Conservation (phyloP, 92 coral and sea anemone genomes). For the Phenganax marumi region DNA sequence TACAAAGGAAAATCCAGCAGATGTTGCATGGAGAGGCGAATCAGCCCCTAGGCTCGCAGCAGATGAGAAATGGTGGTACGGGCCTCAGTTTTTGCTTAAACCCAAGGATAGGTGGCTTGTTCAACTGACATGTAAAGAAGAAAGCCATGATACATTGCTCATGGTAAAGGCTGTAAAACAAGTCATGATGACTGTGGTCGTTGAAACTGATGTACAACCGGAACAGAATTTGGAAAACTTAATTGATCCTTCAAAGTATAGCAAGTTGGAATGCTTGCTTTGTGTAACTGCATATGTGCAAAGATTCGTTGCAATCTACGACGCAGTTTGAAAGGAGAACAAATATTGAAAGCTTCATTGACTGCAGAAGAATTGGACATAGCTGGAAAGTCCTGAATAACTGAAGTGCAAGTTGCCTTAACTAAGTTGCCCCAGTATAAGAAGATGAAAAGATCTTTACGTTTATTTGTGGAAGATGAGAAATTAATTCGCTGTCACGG, state of each 20-base stretch:
- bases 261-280: not conserved
- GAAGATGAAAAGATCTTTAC: not conserved
- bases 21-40: slow-evolving; percentile 12
- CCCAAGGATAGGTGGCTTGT: not conserved
- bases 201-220: not conserved
- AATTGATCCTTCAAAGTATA: not conserved
- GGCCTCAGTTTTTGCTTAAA: not conserved
- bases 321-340: not conserved
- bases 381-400: not conserved
- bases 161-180: not conserved
- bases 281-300: not conserved
- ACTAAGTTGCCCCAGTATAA: not conserved
- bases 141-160: not conserved
- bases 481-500: slow-evolving; percentile 45
- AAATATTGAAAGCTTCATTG: not conserved
- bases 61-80: slow-evolving; percentile 3
- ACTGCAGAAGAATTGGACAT: not conserved
- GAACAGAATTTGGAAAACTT: too few species aligned
- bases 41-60: not conserved
- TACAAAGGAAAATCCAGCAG: slow-evolving; percentile 23
- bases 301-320: not conserved
- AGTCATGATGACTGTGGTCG: not conserved
- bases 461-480: slow-evolving; percentile 15
- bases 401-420: not conserved
- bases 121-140: not conserved